Evolutionary conservation across 1,140 invertebrate species (phyloP).

Genomic region (Bombus sylvicola): DNA sequence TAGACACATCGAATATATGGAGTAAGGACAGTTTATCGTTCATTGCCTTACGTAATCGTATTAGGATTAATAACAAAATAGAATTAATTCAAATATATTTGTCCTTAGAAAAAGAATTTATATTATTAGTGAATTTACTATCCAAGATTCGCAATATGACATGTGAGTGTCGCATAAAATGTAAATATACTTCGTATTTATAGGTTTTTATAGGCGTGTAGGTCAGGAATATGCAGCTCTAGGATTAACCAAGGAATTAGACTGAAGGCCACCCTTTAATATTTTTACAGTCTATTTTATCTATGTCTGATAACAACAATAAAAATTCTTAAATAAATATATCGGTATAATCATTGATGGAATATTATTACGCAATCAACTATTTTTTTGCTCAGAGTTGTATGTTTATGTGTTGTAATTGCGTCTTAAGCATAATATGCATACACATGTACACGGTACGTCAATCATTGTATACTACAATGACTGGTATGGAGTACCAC

Average conservation of each 20-base stretch:
- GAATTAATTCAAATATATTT: conserved; percentile 73
- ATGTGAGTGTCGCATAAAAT: conserved; percentile 60
- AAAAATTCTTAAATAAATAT: conserved; percentile 82
- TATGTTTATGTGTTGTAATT: conserved; percentile 65
- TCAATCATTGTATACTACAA: conserved; percentile 64
- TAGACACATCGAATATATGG: conserved; percentile 52
- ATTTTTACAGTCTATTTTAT: conserved; percentile 81
- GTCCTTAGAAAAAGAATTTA: conserved; percentile 69
- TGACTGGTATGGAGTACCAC: conserved; percentile 67
- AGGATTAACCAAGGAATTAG: conserved; percentile 79
- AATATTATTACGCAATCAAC: conserved; percentile 80
- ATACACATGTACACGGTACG: conserved; percentile 78
- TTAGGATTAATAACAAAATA: conserved; percentile 73
- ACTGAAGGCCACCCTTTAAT: conserved; percentile 80
- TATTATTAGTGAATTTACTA: conserved; percentile 68
- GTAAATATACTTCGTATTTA: conserved; percentile 65
- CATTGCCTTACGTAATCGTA: conserved; percentile 40
- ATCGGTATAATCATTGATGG: conserved; percentile 78
- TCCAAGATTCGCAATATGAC: conserved; percentile 63
- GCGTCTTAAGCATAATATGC: conserved; percentile 75
- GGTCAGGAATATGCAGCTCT: conserved; percentile 70
- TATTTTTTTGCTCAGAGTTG: conserved; percentile 65
- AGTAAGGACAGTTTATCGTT: conserved; percentile 52
- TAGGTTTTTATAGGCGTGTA: conserved; percentile 63
- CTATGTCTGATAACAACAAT: conserved; percentile 80